Percentiles rank a stretch among this genome's conserved stretches.
These are phyloP conservation scores for Therioaphis trifolii DNA, from an alignment of 2,888 invertebrate genomes.

Conservation along the genomic window DNA sequence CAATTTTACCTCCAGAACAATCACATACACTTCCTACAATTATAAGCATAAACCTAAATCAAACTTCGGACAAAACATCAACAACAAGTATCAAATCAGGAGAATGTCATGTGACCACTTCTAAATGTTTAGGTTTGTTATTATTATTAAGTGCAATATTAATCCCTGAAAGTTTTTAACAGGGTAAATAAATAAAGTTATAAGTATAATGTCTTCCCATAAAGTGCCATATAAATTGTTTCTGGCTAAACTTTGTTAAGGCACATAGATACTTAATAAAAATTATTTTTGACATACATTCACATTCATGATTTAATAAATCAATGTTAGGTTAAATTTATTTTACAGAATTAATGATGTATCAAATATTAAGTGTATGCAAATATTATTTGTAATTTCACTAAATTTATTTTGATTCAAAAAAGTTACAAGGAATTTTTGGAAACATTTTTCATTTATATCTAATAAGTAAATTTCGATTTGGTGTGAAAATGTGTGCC, in stretches of 20 bases:
- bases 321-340: too few species aligned
- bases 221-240: slow-evolving; percentile 60
- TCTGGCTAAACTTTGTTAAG: slow-evolving; percentile 63
- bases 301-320: neutral
- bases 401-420: too few species aligned
- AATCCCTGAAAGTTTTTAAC: slow-evolving; percentile 52
- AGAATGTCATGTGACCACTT: slow-evolving; percentile 65
- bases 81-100: slow-evolving; percentile 51
- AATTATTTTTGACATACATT: slow-evolving; percentile 4
- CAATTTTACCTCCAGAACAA: slow-evolving; percentile 71
- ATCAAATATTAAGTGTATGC: neutral
- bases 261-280: neutral
- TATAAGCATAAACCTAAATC: slow-evolving; percentile 5
- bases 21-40: slow-evolving; percentile 33
- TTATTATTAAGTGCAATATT: slow-evolving; percentile 63
- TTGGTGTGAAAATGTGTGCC: too few species aligned
- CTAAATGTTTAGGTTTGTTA: slow-evolving; percentile 67
- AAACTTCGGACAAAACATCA: slow-evolving; percentile 42
- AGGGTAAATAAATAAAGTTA: slow-evolving; percentile 59
- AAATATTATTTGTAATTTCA: too few species aligned
- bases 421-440: too few species aligned
- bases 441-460: too few species aligned
- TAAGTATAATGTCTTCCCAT: slow-evolving; percentile 49
- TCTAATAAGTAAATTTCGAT: too few species aligned
- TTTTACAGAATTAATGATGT: neutral